Conservation (phyloP, 2,797 vertebrate genomes). For the Oophaga sylvatica region DNA sequence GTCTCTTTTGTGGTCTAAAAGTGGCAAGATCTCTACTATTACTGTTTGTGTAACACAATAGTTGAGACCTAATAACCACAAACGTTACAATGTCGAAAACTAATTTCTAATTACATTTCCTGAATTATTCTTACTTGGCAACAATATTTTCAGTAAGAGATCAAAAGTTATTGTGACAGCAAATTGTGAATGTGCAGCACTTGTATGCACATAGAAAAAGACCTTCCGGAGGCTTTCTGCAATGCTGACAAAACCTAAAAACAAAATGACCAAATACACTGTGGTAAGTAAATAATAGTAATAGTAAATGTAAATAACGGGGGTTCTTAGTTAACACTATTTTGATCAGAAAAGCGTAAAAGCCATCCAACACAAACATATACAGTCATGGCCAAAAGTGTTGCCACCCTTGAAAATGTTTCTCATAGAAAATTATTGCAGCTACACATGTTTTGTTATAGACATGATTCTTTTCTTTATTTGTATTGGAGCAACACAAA, state of each 20-base stretch:
- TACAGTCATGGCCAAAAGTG: too few relatives aligned
- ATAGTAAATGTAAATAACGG: too few relatives aligned
- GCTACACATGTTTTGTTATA: too few relatives aligned
- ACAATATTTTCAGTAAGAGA: background rate
- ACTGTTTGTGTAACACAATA: slow-evolving; percentile 16
- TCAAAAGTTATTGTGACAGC: background rate
- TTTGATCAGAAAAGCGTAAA: too few relatives aligned
- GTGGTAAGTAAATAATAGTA: too few relatives aligned
- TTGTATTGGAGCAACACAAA: too few relatives aligned
- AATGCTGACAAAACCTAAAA: background rate
- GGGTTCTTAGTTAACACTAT: too few relatives aligned
- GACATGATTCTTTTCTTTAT: too few relatives aligned
- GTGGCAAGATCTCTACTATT: slow-evolving; percentile 7
- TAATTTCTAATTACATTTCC: background rate
- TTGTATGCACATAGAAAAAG: background rate
- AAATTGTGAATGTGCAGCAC: background rate
- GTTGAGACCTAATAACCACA: background rate
- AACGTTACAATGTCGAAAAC: background rate
- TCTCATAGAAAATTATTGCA: too few relatives aligned
- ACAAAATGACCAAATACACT: too few relatives aligned
- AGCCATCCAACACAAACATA: too few relatives aligned
- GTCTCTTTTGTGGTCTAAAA: slow-evolving; percentile 1
- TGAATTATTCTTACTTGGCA: background rate
- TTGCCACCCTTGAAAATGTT: too few relatives aligned
- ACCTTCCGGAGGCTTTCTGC: background rate